Evolutionary conservation across 2,113 vertebrate genomes (phyloP).

Genomic region (Hippolais icterina): DNA sequence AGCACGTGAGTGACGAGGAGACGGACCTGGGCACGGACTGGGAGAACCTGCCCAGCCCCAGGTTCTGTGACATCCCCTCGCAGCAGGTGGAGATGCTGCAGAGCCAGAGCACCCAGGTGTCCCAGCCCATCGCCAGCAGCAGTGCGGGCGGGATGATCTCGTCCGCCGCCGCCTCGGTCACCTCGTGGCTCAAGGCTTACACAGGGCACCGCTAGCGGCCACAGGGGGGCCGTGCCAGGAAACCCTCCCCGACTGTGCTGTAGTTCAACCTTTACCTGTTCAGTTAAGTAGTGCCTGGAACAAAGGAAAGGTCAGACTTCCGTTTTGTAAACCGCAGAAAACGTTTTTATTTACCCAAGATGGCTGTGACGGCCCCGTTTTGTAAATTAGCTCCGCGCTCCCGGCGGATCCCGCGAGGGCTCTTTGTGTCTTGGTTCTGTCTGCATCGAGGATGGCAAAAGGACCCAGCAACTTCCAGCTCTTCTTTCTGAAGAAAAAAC

Average conservation of each 20-base stretch:
- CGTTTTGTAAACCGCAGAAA: conserved; percentile 2
- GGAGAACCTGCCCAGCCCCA: conserved; percentile 96
- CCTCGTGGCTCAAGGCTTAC: conserved; percentile 93
- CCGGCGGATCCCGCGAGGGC: neutral
- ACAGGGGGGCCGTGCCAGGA: neutral
- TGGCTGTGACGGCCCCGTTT: neutral
- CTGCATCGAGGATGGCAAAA: neutral
- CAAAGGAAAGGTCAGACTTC: conserved; percentile 27
- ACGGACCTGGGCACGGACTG: conserved; percentile 96
- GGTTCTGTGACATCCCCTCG: conserved; percentile 98
- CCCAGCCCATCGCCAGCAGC: conserved; percentile 82
- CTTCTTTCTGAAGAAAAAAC: neutral
- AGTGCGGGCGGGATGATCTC: conserved; percentile 93
- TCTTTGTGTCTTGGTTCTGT: neutral
- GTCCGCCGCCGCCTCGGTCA: conserved; percentile 91
- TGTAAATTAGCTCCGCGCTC: neutral
- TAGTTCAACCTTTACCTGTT: neutral
- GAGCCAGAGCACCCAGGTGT: conserved; percentile 86
- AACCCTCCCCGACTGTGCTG: neutral
- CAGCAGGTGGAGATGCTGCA: conserved; percentile 92
- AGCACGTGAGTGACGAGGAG: conserved; percentile 90
- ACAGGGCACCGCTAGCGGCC: conserved; percentile 88
- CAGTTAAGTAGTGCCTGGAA: conserved; percentile 65
- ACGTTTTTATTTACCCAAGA: conserved; percentile 33
- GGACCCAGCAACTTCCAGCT: neutral